Conservation (phyloP, 2,113 vertebrate genomes). For the Egretta garzetta region DNA sequence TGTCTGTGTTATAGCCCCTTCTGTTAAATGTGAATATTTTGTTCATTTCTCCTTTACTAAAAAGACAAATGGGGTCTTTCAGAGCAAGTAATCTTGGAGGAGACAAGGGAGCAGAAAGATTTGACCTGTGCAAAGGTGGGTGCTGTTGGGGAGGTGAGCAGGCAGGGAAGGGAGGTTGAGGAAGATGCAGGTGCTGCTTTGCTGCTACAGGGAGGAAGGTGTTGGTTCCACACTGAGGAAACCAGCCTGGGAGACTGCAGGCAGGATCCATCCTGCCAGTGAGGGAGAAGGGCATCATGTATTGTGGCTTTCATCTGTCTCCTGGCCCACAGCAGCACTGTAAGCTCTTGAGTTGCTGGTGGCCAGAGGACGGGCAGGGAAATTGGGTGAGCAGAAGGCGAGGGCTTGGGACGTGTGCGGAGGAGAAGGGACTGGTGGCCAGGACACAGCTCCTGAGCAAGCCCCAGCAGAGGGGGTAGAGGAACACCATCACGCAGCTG, state of each 20-base stretch:
- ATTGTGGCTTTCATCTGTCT: not conserved
- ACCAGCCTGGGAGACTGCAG: not conserved
- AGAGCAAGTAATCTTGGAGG: not conserved
- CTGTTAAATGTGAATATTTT: not conserved
- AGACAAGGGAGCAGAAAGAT: not conserved
- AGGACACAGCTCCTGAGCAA: not conserved
- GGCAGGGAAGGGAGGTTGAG: not conserved
- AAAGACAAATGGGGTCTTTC: not conserved
- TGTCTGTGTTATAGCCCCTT: not conserved
- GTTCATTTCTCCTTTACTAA: not conserved
- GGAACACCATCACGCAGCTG: not conserved
- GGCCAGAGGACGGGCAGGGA: not conserved
- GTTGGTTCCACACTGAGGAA: not conserved
- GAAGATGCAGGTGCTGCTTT: not conserved
- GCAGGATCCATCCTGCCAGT: not conserved
- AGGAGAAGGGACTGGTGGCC: not conserved
- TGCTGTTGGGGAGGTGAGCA: not conserved
- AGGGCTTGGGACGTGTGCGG: not conserved
- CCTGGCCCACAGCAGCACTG: not conserved
- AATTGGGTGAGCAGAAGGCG: not conserved
- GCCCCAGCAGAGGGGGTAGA: not conserved
- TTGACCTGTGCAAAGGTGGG: not conserved
- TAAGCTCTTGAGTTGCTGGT: not conserved
- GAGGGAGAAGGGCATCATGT: accelerated
- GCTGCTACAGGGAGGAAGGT: not conserved